Evolutionary conservation across 35 echinoderm and acorn worm species (phyloP).

Genomic region (Acanthaster planci): DNA sequence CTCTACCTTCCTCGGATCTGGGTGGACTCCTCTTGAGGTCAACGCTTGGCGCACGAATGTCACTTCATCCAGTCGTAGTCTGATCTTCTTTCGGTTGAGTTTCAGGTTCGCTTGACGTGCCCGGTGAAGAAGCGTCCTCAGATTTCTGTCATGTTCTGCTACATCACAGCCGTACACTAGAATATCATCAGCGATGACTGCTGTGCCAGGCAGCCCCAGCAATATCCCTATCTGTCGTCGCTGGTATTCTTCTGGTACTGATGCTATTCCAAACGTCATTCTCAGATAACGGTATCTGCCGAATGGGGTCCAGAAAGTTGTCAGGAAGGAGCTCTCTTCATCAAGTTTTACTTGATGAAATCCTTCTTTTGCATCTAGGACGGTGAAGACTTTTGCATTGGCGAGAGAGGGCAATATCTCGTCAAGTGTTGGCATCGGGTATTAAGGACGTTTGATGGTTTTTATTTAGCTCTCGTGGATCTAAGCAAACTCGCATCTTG

Average conservation of each 20-base stretch:
- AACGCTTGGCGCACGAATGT: constrained; percentile 66
- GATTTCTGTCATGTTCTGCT: constrained; percentile 43
- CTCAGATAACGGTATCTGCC: constrained; percentile 53
- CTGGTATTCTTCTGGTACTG: constrained; percentile 66
- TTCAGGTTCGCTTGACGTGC: constrained; percentile 63
- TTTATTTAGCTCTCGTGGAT: constrained; percentile 57
- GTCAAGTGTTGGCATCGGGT: constrained; percentile 51
- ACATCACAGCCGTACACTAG: constrained; percentile 53
- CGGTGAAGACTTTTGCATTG: constrained; percentile 52
- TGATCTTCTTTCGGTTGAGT: constrained; percentile 56
- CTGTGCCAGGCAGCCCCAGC: constrained; percentile 36
- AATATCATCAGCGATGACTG: constrained; percentile 51
- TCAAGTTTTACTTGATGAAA: constrained; percentile 59
- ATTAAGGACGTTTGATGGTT: constrained; percentile 38
- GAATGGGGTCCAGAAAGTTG: constrained; percentile 53
- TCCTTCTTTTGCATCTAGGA: constrained; percentile 49
- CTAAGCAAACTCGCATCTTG: constrained; percentile 58
- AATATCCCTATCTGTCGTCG: constrained; percentile 37
- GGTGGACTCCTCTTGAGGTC: constrained; percentile 10
- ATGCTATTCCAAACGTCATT: constrained; percentile 60
- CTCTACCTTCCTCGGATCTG: constrained; percentile 51
- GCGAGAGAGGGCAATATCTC: constrained; percentile 33
- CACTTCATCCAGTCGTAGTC: constrained; percentile 50
- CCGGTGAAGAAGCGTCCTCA: constrained; percentile 33
- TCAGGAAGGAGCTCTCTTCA: constrained; percentile 41